Percentiles rank a stretch among this genome's conserved stretches.
These are phyloP conservation scores for Caenorhabditis brenneri DNA, from an alignment of 1,140 invertebrate species.

Conservation along the genomic window DNA sequence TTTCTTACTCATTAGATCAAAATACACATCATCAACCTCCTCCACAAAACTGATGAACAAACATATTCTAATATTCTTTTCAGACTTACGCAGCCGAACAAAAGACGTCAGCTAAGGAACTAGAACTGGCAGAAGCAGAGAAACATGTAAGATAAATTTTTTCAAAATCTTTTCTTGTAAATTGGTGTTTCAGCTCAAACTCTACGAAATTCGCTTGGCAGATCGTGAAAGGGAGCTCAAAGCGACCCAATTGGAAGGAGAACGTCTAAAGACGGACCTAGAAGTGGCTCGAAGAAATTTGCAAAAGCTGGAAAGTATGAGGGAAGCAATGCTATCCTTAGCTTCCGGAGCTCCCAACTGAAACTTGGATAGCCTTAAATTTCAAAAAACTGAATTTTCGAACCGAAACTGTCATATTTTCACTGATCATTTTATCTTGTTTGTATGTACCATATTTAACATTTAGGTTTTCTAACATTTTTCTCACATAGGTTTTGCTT, in stretches of 20 bases:
- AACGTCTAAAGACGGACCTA: not conserved
- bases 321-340: conserved; percentile 10
- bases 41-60: not conserved
- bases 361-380: too few species aligned
- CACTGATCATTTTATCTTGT: too few species aligned
- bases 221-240: not conserved
- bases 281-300: not conserved
- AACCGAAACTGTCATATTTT: too few species aligned
- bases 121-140: not conserved
- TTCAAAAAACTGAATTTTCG: too few species aligned
- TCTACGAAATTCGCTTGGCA: not conserved
- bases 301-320: not conserved
- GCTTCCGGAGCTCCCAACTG: not conserved
- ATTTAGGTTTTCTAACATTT: too few species aligned
- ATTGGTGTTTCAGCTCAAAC: not conserved
- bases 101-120: not conserved
- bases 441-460: too few species aligned
- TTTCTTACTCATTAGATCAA: not conserved
- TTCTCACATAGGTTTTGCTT: too few species aligned
- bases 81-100: not conserved
- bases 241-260: not conserved
- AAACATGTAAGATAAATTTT: not conserved
- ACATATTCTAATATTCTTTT: not conserved
- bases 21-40: not conserved
- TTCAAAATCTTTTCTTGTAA: not conserved